phyloP scores from a whole-genome alignment of 2,797 vertebrate species.

The Morelia viridis region DNA sequence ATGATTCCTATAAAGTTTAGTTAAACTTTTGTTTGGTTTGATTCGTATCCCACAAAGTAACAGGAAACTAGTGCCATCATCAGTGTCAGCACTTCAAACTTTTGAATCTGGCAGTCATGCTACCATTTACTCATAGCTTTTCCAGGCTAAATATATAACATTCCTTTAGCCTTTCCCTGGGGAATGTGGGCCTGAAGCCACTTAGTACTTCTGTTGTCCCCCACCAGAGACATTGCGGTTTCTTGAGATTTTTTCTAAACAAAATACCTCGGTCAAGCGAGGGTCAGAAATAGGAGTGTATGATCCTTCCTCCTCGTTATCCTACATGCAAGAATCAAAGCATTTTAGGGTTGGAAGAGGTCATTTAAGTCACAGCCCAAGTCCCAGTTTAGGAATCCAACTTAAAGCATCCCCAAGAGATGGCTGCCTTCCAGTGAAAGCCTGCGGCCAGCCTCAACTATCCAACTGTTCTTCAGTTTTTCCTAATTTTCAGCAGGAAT shows the following conservation, averaged over 20 bases:
- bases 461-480: neutral
- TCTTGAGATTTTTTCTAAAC: neutral
- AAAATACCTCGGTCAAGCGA: neutral
- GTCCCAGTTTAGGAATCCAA: neutral
- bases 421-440: neutral
- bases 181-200: neutral
- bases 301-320: neutral
- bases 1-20: neutral
- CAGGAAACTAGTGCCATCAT: neutral
- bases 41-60: neutral
- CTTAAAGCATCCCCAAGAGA: neutral
- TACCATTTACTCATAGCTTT: neutral
- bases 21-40: neutral
- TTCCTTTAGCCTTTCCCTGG: neutral
- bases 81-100: neutral
- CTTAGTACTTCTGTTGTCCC: neutral
- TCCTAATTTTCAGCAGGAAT: neutral
- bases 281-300: neutral
- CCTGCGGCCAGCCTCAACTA: neutral
- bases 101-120: neutral
- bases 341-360: neutral
- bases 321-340: neutral
- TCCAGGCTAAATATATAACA: neutral
- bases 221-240: neutral
- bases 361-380: neutral